Evolutionary conservation across 1,140 invertebrate genomes (phyloP), one percentile per base, ranked within the genome.

Genomic region (Mactra quadrangularis): DNA sequence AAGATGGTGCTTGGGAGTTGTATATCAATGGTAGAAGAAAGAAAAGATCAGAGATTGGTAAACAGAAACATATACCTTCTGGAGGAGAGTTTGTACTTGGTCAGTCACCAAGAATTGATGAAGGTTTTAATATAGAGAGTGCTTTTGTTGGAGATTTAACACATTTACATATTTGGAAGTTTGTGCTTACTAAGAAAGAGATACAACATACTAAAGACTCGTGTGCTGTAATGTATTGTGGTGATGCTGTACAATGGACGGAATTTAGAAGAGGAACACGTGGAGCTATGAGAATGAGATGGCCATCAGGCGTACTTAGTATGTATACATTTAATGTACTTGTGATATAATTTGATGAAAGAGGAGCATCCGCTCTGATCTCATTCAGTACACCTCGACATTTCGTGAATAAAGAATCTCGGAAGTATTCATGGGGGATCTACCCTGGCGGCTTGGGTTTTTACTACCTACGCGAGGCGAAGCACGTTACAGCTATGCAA

Each of bases 171-270:
- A 90, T 93, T 45, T 93, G 93, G 93, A 88, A 90, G 57, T 83
- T 88, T 47, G 86, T 87, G 19, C 71, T 91, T 77, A 86, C 50
- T 1, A 9, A 62, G 19, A 35, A 82, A 2, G 88, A 89, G 47
- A 86, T 92, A 22, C 25, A 70, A 1, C 33, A 62, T 4, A 76
- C 87, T 6, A 86, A 85, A 31, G 57, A 52, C n/a, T 91, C 92
- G 22, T 93, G 93, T 85, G 91, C 82, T 3, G 87, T 92, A 33
- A 92, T 89, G 87, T 89, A 90, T 62, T 93, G 92, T 84, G 93
- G 93, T 41, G 92, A 91, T 76, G 92, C 88, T 0, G 90, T 93
- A 13, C 89, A 93, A 76, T 93, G 93, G 93, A 90, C 90, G 27
- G 91, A 93, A 75, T 92, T 93, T 66, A 81, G 93, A 19, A 85